Conservation (phyloP, 2,797 vertebrate species). For the Malacoraja senta region DNA sequence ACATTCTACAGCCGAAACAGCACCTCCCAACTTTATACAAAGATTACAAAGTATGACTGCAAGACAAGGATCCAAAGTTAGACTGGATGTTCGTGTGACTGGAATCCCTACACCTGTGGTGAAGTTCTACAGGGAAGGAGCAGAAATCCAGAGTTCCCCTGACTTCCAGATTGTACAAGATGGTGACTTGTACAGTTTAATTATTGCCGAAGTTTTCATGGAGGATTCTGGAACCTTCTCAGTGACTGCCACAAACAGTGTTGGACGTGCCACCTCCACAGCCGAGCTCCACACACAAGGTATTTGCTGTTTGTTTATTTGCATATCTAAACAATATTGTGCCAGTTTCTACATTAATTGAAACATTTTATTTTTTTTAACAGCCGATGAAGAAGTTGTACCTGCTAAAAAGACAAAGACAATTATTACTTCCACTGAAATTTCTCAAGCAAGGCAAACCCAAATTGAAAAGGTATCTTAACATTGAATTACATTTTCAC, state of each 20-base stretch:
- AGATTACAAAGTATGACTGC: slow-evolving; percentile 89
- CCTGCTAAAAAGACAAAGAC: slow-evolving; percentile 92
- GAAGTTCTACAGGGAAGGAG: slow-evolving; percentile 95
- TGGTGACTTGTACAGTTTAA: slow-evolving; percentile 88
- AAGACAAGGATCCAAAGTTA: slow-evolving; percentile 91
- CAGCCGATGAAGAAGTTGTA: slow-evolving; percentile 79
- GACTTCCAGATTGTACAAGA: slow-evolving; percentile 96
- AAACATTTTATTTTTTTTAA: slow-evolving; percentile 4
- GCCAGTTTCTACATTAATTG: neutral
- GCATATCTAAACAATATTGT: neutral
- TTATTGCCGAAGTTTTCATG: slow-evolving; percentile 91
- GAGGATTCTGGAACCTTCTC: slow-evolving; percentile 97
- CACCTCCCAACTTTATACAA: slow-evolving; percentile 87
- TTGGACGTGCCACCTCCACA: slow-evolving; percentile 92
- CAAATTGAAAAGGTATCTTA: slow-evolving; percentile 76
- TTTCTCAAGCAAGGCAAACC: slow-evolving; percentile 77
- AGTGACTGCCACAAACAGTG: slow-evolving; percentile 84
- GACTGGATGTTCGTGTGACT: slow-evolving; percentile 83
- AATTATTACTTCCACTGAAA: slow-evolving; percentile 81
- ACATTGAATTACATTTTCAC: slow-evolving; percentile 43
- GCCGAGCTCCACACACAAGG: slow-evolving; percentile 89
- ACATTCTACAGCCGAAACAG: slow-evolving; percentile 72
- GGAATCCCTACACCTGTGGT: slow-evolving; percentile 96
- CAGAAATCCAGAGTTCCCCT: slow-evolving; percentile 94
- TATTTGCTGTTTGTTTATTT: slow-evolving; percentile 43